Evolutionary conservation across 2,888 invertebrate species (phyloP).

Genomic region (Malacosoma neustria): DNA sequence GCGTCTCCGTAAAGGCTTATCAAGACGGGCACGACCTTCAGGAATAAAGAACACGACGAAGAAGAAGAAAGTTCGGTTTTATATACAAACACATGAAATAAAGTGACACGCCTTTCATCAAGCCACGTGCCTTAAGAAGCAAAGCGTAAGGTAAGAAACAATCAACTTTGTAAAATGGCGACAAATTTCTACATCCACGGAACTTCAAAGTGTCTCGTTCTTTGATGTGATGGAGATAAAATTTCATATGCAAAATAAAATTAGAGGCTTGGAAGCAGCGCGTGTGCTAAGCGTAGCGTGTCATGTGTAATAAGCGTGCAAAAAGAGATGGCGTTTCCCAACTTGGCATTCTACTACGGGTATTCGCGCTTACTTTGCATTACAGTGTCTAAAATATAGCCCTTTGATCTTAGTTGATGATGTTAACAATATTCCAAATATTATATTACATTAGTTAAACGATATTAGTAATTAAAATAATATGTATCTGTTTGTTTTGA

Average conservation of each 20-base stretch:
- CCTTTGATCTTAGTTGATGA: no score
- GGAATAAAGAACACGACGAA: no score
- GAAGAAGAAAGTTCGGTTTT: no score
- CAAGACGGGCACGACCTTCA: no score
- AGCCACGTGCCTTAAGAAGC: not conserved
- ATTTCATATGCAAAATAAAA: slow-evolving; percentile 54
- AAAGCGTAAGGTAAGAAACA: slow-evolving; percentile 16
- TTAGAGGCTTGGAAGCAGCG: slow-evolving; percentile 34
- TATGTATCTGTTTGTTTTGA: no score
- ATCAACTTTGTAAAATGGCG: slow-evolving; percentile 19
- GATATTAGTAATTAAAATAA: no score
- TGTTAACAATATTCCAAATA: no score
- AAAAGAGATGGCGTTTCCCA: slow-evolving; percentile 29
- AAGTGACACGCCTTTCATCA: not conserved
- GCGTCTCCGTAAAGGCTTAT: no score
- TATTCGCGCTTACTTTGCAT: no score
- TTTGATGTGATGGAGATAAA: slow-evolving; percentile 48
- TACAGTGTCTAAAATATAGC: no score
- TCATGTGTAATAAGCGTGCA: slow-evolving; percentile 45
- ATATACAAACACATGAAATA: not conserved
- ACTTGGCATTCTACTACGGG: not conserved
- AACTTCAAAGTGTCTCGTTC: slow-evolving; percentile 34
- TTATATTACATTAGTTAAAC: no score
- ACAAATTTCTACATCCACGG: slow-evolving; percentile 22
- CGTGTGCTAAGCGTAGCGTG: slow-evolving; percentile 35